phyloP scores from a whole-genome alignment of 2,797 vertebrate species.

The Galaxias olidus region DNA sequence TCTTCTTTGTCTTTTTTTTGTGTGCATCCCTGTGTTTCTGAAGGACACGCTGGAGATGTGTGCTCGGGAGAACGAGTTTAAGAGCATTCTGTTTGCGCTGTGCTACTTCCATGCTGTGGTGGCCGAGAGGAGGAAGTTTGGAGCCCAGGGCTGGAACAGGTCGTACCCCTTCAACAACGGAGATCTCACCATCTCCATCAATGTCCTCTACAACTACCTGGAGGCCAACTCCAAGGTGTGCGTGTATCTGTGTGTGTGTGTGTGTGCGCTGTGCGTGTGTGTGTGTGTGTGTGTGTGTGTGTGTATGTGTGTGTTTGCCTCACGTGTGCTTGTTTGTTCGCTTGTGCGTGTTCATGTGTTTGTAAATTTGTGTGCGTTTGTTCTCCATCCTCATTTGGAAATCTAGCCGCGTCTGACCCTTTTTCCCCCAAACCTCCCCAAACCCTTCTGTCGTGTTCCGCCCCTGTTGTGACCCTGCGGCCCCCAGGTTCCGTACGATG shows the following conservation, averaged over 20 bases:
- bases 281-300: background rate
- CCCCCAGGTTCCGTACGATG: constrained; percentile 89
- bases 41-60: constrained; percentile 95
- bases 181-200: constrained; percentile 93
- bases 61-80: constrained; percentile 87
- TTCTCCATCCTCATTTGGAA: constrained; percentile 45
- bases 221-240: constrained; percentile 87
- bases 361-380: background rate
- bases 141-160: constrained; percentile 93
- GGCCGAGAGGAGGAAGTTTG: constrained; percentile 91
- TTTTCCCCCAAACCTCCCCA: constrained; percentile 19
- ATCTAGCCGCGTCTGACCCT: constrained; percentile 37
- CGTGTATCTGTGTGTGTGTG: constrained; percentile 4
- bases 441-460: background rate
- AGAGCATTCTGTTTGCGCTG: constrained; percentile 89
- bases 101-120: constrained; percentile 96
- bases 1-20: too few relatives aligned
- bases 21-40: constrained; percentile 9
- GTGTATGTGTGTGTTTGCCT: background rate
- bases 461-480: constrained; percentile 4
- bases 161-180: constrained; percentile 91
- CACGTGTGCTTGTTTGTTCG: constrained; percentile 2
- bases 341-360: too few relatives aligned
- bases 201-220: constrained; percentile 92
- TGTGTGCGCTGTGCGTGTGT: background rate